Evolutionary conservation across 2,888 invertebrate genomes (phyloP).

Genomic region (Phalangium opilio): DNA sequence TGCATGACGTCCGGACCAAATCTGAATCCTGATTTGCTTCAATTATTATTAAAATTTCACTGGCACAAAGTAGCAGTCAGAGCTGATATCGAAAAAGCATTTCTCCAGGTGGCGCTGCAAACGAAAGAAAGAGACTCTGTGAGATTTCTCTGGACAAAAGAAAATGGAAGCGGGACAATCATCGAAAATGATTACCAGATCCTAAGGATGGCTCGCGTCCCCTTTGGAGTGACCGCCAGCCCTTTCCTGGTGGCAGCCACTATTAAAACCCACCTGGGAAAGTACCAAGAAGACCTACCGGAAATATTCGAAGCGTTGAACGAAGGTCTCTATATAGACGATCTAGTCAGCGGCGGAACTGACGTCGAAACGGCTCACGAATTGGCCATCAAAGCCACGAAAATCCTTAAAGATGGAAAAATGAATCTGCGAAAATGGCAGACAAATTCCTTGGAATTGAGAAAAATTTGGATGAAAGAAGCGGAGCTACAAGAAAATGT

Average conservation of each 20-base stretch:
- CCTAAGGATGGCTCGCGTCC: no score
- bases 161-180: no score
- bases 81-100: no score
- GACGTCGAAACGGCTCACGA: not conserved
- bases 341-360: not conserved
- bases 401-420: not conserved
- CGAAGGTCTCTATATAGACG: conserved; percentile 2
- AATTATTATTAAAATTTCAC: no score
- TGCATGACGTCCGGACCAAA: no score
- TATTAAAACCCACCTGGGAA: conserved; percentile 1
- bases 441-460: not conserved
- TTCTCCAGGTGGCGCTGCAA: no score
- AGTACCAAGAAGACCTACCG: not conserved
- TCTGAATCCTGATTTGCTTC: no score
- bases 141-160: no score
- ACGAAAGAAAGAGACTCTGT: no score
- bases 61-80: no score
- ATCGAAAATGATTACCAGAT: no score
- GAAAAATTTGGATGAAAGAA: not conserved
- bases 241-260: conserved; percentile 1
- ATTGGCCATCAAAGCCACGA: not conserved
- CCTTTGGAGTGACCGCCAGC: conserved; percentile 3
- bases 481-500: no score
- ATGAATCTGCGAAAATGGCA: conserved; percentile 3
- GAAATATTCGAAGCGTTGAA: not conserved